Evolutionary conservation across 2,113 vertebrate genomes (phyloP).

Genomic region (Notechis scutatus): DNA sequence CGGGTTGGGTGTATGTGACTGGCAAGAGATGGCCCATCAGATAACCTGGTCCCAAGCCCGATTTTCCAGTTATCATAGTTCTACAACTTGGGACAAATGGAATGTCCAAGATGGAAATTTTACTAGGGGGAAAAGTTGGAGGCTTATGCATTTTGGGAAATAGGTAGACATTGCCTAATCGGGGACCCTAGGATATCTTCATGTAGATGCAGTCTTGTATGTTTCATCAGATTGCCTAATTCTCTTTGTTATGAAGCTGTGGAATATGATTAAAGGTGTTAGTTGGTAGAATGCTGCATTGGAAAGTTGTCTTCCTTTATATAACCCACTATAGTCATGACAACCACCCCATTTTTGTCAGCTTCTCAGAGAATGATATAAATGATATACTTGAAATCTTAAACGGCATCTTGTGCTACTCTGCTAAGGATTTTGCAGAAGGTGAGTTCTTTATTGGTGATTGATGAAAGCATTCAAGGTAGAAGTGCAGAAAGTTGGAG

Average conservation of each 20-base stretch:
- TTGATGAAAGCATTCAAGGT: neutral
- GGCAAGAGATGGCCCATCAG: too few species aligned
- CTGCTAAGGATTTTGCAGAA: neutral
- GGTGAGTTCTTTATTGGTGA: neutral
- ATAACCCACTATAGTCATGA: neutral
- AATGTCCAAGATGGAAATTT: neutral
- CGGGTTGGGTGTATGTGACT: too few species aligned
- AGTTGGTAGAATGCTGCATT: neutral
- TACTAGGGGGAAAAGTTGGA: too few species aligned
- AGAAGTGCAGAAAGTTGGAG: neutral
- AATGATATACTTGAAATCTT: neutral
- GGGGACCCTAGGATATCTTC: neutral
- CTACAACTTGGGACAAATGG: neutral
- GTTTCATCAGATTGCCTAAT: neutral
- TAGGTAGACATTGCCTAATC: neutral
- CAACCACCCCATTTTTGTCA: neutral
- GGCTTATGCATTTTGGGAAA: neutral
- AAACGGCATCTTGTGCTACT: neutral
- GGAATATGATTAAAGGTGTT: neutral
- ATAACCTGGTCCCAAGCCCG: neutral
- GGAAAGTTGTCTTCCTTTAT: neutral
- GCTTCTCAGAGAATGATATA: neutral
- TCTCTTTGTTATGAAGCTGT: neutral
- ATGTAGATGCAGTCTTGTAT: neutral
- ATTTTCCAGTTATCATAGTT: neutral